Evolutionary conservation across 2,113 vertebrate species (phyloP), one percentile per base, ranked within the genome.

Genomic region (Proterorhinus semilunaris): DNA sequence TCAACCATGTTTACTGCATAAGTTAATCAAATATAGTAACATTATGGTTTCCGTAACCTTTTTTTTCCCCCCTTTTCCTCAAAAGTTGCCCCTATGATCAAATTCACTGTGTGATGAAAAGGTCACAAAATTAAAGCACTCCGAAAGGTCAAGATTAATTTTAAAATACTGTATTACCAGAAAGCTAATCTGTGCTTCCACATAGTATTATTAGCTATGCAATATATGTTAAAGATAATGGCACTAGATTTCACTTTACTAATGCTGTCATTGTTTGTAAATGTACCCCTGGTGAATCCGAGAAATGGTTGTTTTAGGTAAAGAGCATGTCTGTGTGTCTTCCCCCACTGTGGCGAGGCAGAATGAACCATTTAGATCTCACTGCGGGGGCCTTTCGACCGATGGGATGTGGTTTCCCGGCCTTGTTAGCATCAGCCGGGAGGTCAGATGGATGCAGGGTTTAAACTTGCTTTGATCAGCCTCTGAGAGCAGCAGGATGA

Each of bases 401-500:
- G 1, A 69, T 75, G 76, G 69, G 68, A 69, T 74, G 59, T 73
- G 78, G 63, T 75, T 84, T 86, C 79, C 81, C 66, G 59, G 73
- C 42, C 66, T 75, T 53, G 75, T 74, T 72, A 74, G 76, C 75
- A 78, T 81, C 27, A 62, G 53, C 70, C 6, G 36, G 54, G 64
- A 71, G 62, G 80, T 79, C 70, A 71, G 72, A 64, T 50, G 69
- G 78, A 71, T 74, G 62, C 62, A 64, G 50, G 21, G 62, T 53
- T 51, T 59, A 71, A 13, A 54, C 58, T 58, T 44, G 36, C 87
- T 87, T 86, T 87, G 89, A 87, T 89, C 83, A 82, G 66, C 44
- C 76, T 72, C 1, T 52, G 54, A 82, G 76, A 81, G 68, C 68
- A 75, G 69, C 50, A 61, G 78, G 69, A 42, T 27, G 73, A 80